phyloP scores from a whole-genome alignment of 2,113 vertebrate genomes.

The Eonycteris spelaea region DNA sequence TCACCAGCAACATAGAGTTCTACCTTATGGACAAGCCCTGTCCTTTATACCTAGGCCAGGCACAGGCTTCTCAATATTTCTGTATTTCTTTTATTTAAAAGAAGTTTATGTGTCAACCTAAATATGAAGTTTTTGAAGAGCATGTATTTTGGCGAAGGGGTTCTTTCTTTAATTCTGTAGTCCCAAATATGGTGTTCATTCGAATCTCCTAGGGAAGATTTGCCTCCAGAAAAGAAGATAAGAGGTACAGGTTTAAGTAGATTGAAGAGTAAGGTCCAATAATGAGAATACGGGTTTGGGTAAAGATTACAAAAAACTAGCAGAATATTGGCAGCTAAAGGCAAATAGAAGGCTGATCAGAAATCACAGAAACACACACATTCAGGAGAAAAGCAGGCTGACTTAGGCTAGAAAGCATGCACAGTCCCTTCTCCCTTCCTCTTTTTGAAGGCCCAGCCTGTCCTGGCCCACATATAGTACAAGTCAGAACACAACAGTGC shows the following conservation, averaged over 20 bases:
- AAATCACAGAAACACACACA: background rate
- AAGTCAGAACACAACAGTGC: background rate
- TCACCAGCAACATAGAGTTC: background rate
- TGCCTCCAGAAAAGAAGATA: background rate
- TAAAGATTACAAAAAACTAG: background rate
- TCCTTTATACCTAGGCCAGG: too few relatives aligned
- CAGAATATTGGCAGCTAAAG: background rate
- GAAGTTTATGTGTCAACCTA: background rate
- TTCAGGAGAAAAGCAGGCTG: background rate
- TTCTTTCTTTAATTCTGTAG: background rate
- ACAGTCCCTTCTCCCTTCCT: background rate
- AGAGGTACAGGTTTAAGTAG: background rate
- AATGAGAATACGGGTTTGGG: background rate
- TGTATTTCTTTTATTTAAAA: background rate
- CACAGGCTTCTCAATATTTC: background rate
- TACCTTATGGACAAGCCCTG: background rate
- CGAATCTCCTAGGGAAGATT: background rate
- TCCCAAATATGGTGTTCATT: background rate
- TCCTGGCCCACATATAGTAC: background rate
- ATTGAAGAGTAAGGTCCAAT: background rate
- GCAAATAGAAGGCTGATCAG: background rate
- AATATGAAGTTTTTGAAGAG: background rate
- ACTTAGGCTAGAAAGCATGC: background rate
- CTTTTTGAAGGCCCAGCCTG: background rate
- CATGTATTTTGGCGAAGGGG: background rate